phyloP scores from a whole-genome alignment of 2,113 vertebrate species.

The Rhinogobius similis region DNA sequence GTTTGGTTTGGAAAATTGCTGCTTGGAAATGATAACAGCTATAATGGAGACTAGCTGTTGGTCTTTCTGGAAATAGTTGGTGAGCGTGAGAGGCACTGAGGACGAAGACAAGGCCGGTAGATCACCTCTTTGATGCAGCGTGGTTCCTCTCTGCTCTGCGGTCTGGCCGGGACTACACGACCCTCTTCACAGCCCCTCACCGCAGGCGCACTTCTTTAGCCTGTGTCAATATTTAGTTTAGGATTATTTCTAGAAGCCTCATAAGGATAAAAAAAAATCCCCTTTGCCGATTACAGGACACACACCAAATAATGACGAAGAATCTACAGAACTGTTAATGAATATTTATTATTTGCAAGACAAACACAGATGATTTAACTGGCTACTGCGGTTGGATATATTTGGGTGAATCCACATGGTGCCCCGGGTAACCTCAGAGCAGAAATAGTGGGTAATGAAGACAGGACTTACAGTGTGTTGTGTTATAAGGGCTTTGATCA shows the following conservation, averaged over 20 bases:
- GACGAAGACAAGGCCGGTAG: conserved; percentile 44
- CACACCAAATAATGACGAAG: conserved; percentile 72
- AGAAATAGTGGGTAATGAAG: conserved; percentile 64
- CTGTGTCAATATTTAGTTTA: conserved; percentile 77
- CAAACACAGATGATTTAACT: conserved; percentile 72
- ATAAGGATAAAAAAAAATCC: conserved; percentile 57
- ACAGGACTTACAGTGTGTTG: conserved; percentile 60
- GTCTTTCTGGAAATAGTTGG: conserved; percentile 65
- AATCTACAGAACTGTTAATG: conserved; percentile 71
- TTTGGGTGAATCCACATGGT: conserved; percentile 63
- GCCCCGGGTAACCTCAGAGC: conserved; percentile 70
- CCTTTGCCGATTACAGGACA: conserved; percentile 63
- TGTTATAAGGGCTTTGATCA: conserved; percentile 46
- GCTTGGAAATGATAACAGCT: conserved; percentile 63
- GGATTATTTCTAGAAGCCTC: conserved; percentile 76
- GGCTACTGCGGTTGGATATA: conserved; percentile 71
- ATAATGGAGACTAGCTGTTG: conserved; percentile 56
- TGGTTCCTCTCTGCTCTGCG: conserved; percentile 66
- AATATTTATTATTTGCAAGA: conserved; percentile 79
- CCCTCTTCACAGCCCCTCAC: conserved; percentile 64
- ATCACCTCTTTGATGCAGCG: conserved; percentile 66
- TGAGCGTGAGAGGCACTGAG: conserved; percentile 41
- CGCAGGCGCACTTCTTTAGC: conserved; percentile 77
- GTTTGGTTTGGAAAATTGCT: conserved; percentile 40
- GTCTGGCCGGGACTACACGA: conserved; percentile 63